phyloP scores from a whole-genome alignment of 2,113 vertebrate genomes.

The Desmodus rotundus region DNA sequence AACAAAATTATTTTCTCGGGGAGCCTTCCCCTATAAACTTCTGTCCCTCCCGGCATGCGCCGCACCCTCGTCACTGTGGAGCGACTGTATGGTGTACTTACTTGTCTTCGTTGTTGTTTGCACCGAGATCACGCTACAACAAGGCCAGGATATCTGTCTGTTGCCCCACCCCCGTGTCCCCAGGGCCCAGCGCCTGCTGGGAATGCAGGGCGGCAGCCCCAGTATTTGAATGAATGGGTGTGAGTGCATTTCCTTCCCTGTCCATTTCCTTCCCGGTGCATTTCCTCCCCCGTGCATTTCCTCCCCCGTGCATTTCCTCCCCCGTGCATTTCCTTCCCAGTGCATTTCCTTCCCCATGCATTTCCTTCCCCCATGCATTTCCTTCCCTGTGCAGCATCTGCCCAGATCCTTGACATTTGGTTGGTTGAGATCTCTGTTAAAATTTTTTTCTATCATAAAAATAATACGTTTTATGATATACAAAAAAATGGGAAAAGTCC shows the following conservation, averaged over 20 bases:
- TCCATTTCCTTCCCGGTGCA: not conserved
- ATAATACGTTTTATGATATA: not conserved
- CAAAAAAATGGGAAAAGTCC: not conserved
- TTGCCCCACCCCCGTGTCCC: not conserved
- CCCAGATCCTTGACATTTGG: not conserved
- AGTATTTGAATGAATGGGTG: not conserved
- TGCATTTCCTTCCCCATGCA: no score
- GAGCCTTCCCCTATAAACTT: not conserved
- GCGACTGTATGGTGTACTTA: not conserved
- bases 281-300: no score
- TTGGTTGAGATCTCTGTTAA: not conserved
- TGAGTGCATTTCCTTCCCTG: not conserved
- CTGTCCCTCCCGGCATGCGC: rapidly evolving
- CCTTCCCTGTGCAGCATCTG: not conserved
- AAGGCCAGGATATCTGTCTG: not conserved
- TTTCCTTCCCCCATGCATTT: no score
- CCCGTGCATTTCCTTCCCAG: no score
- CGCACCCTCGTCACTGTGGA: not conserved
- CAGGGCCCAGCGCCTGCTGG: no score
- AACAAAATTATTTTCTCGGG: not conserved
- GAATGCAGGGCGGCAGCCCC: not conserved
- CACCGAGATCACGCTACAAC: not conserved
- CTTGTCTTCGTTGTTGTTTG: not conserved
- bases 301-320: no score
- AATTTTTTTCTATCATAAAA: not conserved